Base-by-base conservation (phyloP, 1,140 invertebrate species). In the Teleogryllus occipitalis region DNA sequence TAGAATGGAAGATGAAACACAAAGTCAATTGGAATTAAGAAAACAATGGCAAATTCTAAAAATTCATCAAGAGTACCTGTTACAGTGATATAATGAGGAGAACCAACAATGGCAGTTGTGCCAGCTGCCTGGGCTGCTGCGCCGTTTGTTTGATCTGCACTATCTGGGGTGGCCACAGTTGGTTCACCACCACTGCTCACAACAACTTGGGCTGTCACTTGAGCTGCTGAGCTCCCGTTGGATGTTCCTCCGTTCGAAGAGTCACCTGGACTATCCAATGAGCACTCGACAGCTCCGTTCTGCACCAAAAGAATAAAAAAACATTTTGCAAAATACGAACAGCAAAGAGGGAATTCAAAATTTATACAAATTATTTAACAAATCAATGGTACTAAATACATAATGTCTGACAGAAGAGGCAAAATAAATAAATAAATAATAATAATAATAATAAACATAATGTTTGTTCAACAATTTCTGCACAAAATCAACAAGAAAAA, bases 81-180 rank as follows among this genome's bases (percentile, higher is more conserved):
- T 77, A 89, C 88, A 78, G 88, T 89, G 76, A 89, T 89, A 78
- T 88, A 88, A 79, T 89, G 88, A 15, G 88, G 87, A 21, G 88
- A 88, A 77, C 86, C 87, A 7, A 83, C 83, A 46, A 83, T 82
- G 27, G 82, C 78, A 18, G 79, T 47, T 18, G 79, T 47, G 47
- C 77, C 75, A 14, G 77, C 75, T 10, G 79, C 78, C 22, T 74
- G 49, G 75, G 48, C 46, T 78, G 14, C 78, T 80, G 77, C 72
- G 14, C 49, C 79, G 79, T 76, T 47, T 65, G 54, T 65, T 65
- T 78, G 77, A 47, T 73, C 80, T 46, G 81, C 79, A 74, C 75
- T 49, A 75, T 74, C 82, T 54, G 79, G 76, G 47, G 74, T 78
- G 22, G 76, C 80, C 15, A 74, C 77, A 7, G 74, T 77, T 65